Base-by-base conservation (phyloP, 2,797 vertebrate species). In the Tarsius wallacei region DNA sequence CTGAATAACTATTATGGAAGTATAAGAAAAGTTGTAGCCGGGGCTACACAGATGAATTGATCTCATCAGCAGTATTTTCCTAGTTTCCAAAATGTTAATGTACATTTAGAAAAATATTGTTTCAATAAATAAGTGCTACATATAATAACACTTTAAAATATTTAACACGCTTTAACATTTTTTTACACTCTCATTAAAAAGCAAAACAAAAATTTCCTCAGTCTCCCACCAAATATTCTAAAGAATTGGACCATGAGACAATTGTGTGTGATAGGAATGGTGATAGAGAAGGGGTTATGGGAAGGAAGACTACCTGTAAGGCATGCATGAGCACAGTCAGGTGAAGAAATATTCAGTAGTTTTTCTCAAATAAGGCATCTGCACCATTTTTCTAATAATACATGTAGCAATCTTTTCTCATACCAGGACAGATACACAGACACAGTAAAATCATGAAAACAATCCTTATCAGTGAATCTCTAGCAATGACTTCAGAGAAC, bases 401-500 rank as follows among this genome's bases (percentile, higher is more conserved):
- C 2, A 73, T 26, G 28, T 16, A 33, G 11, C 17, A 91, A 64
- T 76, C 4, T 51, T 7, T 2, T 77, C 5, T 66, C 36, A 64
- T 21, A 15, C 17, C 9, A 49, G n/a, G 57, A 93, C 53, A 28
- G 26, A 17, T 9, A 7, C 0, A 31, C 21, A 55, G 12, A 53
- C 36, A 19, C 9, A 66, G 24, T 1, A 22, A 59, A 71, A 61
- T 93, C 10, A 64, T 78, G 61, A 28, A 33, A 59, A 85, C 12
- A 64, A 33, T 63, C 13, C 17, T 89, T 22, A 59, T 17, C 12
- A 1, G 12, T 92, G 31, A 84, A 33, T 70, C 82, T 11, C 21
- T 71, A 61, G 15, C 8, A 83, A 64, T 31, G 73, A 19, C 13
- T 24, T 47, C 31, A 97, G 98, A 96, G n/a, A 98, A 96, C 2